Evolutionary conservation across 2,888 invertebrate genomes (phyloP).

Genomic region (Tupiocoris notatus): DNA sequence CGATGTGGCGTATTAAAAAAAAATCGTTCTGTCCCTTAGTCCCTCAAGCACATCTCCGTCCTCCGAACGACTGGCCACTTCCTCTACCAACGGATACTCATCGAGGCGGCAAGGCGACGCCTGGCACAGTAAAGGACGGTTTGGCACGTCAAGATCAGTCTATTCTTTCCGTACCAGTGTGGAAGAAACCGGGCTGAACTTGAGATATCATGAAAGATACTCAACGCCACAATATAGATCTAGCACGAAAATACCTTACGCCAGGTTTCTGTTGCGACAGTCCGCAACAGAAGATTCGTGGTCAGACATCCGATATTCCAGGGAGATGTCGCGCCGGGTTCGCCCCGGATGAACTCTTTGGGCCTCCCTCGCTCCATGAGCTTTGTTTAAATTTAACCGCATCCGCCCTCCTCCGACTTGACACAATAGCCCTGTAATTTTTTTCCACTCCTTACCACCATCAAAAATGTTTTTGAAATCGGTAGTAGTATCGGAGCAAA

Average conservation of each 20-base stretch:
- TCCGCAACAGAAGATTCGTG: neutral
- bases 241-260: neutral
- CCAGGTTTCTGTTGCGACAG: neutral
- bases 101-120: neutral
- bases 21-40: too few relatives aligned
- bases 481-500: too few relatives aligned
- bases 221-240: neutral
- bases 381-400: conserved; percentile 35
- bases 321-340: neutral
- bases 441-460: too few relatives aligned
- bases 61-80: conserved; percentile 2
- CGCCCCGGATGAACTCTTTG: neutral
- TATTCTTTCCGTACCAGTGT: neutral
- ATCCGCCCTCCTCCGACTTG: conserved; percentile 12
- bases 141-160: too few relatives aligned
- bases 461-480: too few relatives aligned
- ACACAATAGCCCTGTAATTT: too few relatives aligned
- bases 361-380: conserved; percentile 7
- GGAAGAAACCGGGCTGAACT: neutral
- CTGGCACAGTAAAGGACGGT: too few relatives aligned
- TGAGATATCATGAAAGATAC: neutral
- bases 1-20: too few relatives aligned
- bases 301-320: conserved; percentile 13
- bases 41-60: conserved; percentile 28
- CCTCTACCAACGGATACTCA: neutral